A percentile compares a stretch with the other conserved stretches of the same genome.
phyloP scores from a whole-genome alignment of 2,888 invertebrate species.

The Conchocele bisecta region DNA sequence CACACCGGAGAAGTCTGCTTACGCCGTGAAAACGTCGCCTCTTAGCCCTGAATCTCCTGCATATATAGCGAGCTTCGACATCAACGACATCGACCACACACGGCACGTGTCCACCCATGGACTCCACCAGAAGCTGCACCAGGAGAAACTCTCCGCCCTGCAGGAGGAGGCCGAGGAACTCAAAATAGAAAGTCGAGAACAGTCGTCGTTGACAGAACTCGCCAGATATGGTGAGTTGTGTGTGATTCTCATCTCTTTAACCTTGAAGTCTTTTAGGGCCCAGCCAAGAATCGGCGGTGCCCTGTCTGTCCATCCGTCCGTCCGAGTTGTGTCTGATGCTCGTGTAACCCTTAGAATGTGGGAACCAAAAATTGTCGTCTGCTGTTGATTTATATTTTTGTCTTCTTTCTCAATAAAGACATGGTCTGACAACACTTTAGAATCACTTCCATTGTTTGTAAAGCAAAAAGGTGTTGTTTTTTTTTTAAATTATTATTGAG shows the following conservation, averaged over 20 bases:
- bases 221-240: constrained; percentile 44
- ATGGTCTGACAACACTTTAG: too few relatives aligned
- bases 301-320: too few relatives aligned
- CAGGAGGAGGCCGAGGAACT: constrained; percentile 51
- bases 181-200: constrained; percentile 41
- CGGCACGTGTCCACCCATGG: constrained; percentile 29
- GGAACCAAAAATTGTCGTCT: too few relatives aligned
- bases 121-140: constrained; percentile 32
- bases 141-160: constrained; percentile 35
- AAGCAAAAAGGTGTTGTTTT: too few relatives aligned
- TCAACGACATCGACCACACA: constrained; percentile 48
- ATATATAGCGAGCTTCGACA: constrained; percentile 48
- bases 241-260: background rate
- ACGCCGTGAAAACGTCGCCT: constrained; percentile 13
- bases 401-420: too few relatives aligned
- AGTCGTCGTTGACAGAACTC: constrained; percentile 32
- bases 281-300: too few relatives aligned
- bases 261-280: too few relatives aligned
- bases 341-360: too few relatives aligned
- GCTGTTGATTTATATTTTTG: too few relatives aligned
- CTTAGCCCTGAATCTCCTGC: constrained; percentile 44
- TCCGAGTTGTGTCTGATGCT: too few relatives aligned
- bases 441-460: background rate
- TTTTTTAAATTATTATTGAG: too few relatives aligned
- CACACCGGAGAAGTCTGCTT: too few relatives aligned